These are phyloP conservation scores for Tortricodes alternella DNA, from an alignment of 2,888 invertebrate genomes.

Conservation along the genomic window DNA sequence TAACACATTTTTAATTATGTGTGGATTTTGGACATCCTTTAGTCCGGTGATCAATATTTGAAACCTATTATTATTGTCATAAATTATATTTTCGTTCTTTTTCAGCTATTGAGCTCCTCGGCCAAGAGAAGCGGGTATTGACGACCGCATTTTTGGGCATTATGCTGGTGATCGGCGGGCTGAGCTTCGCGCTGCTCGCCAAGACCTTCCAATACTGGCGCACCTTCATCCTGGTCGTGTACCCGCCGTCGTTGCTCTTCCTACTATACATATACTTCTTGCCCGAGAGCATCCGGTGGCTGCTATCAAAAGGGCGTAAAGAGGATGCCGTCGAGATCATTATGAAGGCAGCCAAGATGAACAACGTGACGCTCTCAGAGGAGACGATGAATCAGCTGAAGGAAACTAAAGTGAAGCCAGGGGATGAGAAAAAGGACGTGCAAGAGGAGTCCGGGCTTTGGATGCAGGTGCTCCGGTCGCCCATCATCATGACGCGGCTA, in stretches of 20 bases:
- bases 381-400: slow-evolving; percentile 67
- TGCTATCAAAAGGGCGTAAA: slow-evolving; percentile 86
- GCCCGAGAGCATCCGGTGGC: slow-evolving; percentile 91
- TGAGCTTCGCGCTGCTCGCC: slow-evolving; percentile 86
- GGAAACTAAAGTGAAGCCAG: slow-evolving; percentile 59
- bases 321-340: slow-evolving; percentile 86
- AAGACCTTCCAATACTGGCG: slow-evolving; percentile 88
- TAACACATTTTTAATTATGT: too few species aligned
- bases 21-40: too few species aligned
- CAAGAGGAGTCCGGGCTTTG: slow-evolving; percentile 52
- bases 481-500: slow-evolving; percentile 67
- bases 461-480: slow-evolving; percentile 65
- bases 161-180: slow-evolving; percentile 86
- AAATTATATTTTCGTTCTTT: slow-evolving; percentile 29
- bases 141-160: slow-evolving; percentile 72
- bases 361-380: slow-evolving; percentile 76
- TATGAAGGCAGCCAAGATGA: slow-evolving; percentile 84
- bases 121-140: slow-evolving; percentile 70
- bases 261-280: slow-evolving; percentile 86
- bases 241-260: slow-evolving; percentile 87
- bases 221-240: slow-evolving; percentile 85
- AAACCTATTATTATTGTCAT: background rate
- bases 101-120: slow-evolving; percentile 72
- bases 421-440: slow-evolving; percentile 49
- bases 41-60: background rate